Evolutionary conservation across 2,113 vertebrate species (phyloP).

Genomic region (Bubo blakistoni): DNA sequence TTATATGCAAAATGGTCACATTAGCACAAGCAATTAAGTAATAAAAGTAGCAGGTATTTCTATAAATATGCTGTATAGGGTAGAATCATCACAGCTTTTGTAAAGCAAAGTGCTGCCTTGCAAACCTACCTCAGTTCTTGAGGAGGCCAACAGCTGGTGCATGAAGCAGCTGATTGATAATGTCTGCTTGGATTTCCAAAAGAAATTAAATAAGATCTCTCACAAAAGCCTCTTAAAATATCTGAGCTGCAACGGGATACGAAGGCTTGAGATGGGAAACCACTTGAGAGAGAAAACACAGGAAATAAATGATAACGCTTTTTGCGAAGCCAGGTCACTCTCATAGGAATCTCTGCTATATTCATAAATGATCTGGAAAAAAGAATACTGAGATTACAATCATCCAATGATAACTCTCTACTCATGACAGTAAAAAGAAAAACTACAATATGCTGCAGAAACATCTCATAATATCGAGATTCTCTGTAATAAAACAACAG

Average conservation of each 20-base stretch:
- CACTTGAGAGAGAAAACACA: not conserved
- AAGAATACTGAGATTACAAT: not conserved
- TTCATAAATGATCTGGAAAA: not conserved
- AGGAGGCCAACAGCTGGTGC: not conserved
- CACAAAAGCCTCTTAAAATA: not conserved
- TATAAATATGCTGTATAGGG: not conserved
- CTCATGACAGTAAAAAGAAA: not conserved
- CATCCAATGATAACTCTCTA: not conserved
- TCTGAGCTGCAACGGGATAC: not conserved
- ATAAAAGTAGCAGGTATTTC: not conserved
- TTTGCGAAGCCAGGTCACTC: not conserved
- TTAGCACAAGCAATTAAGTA: not conserved
- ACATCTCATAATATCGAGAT: not conserved
- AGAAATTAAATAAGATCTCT: not conserved
- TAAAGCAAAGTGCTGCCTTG: not conserved
- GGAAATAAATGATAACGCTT: not conserved
- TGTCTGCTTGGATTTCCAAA: not conserved
- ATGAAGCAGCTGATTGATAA: not conserved
- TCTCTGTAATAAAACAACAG: not conserved
- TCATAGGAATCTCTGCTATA: not conserved
- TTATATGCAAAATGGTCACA: not conserved
- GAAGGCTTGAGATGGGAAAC: not conserved
- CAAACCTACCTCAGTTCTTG: not conserved
- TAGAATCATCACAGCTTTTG: not conserved
- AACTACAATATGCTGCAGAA: not conserved